Evolutionary conservation across 2,797 vertebrate species (phyloP).

Genomic region (Mus minutoides): DNA sequence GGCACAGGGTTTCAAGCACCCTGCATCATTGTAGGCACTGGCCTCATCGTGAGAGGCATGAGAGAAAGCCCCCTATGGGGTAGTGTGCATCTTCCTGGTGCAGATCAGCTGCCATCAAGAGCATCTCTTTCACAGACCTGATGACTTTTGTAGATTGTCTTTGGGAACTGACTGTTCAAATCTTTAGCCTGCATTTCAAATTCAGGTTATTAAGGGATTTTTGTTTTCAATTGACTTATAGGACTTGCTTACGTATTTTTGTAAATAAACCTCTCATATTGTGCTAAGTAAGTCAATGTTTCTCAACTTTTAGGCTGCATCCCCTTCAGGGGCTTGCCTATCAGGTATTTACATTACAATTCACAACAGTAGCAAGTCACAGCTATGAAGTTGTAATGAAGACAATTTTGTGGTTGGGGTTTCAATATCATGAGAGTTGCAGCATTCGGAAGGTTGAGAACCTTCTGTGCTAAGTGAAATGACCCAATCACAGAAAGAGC

Average conservation of each 20-base stretch:
- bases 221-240: not conserved
- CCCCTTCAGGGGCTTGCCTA: not conserved
- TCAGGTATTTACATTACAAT: not conserved
- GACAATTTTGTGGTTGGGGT: not conserved
- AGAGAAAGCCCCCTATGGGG: not conserved
- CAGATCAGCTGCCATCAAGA: not conserved
- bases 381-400: not conserved
- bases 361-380: not conserved
- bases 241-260: not conserved
- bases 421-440: not conserved
- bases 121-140: not conserved
- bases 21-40: not conserved
- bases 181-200: not conserved
- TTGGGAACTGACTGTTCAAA: not conserved
- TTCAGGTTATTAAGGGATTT: not conserved
- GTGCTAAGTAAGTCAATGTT: not conserved
- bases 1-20: not conserved
- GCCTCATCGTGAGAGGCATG: not conserved
- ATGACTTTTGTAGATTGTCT: not conserved
- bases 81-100: not conserved
- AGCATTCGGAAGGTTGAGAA: not conserved
- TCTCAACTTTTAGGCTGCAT: not conserved
- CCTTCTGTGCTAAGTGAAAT: not conserved
- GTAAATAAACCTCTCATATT: not conserved
- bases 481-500: not conserved